These are phyloP conservation scores for Folsomia manolachei DNA, from an alignment of 2,888 invertebrate genomes.

Conservation along the genomic window DNA sequence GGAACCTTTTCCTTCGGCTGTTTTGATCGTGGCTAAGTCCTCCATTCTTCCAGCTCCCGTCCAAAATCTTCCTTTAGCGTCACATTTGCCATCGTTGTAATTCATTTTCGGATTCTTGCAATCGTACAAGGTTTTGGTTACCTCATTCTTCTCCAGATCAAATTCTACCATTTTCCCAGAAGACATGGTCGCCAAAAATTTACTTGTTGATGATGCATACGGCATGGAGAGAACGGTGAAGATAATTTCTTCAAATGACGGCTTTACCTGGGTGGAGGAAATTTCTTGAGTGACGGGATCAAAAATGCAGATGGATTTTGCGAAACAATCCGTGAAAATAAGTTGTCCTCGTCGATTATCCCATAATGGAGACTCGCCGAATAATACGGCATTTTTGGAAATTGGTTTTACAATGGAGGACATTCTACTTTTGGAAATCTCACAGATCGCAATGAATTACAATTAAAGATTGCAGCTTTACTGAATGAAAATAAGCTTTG, in stretches of 20 bases:
- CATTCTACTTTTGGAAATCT: too few relatives aligned
- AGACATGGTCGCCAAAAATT: neutral
- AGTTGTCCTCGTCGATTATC: slow-evolving; percentile 5
- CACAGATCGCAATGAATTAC: too few relatives aligned
- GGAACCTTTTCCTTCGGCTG: neutral
- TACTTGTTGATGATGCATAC: neutral
- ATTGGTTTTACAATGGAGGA: neutral
- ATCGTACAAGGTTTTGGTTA: neutral
- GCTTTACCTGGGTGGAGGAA: neutral
- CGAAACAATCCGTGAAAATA: neutral
- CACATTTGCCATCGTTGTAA: slow-evolving; percentile 12
- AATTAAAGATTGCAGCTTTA: too few relatives aligned
- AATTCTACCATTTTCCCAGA: neutral
- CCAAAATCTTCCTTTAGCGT: slow-evolving; percentile 2
- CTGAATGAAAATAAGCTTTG: too few relatives aligned
- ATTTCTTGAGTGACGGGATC: neutral
- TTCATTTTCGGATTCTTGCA: neutral
- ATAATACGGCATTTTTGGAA: neutral
- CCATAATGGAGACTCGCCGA: slow-evolving; percentile 11
- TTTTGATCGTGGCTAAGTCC: neutral
- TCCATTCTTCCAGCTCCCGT: neutral
- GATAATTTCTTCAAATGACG: neutral
- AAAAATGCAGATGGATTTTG: neutral
- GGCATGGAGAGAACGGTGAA: neutral
- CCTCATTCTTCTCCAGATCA: neutral